Percentiles rank a stretch among this genome's conserved stretches.
These are phyloP conservation scores for Catostylus mosaicus DNA, from an alignment of 30 jellyfish, hydroid and myxozoan genomes.

Conservation along the genomic window DNA sequence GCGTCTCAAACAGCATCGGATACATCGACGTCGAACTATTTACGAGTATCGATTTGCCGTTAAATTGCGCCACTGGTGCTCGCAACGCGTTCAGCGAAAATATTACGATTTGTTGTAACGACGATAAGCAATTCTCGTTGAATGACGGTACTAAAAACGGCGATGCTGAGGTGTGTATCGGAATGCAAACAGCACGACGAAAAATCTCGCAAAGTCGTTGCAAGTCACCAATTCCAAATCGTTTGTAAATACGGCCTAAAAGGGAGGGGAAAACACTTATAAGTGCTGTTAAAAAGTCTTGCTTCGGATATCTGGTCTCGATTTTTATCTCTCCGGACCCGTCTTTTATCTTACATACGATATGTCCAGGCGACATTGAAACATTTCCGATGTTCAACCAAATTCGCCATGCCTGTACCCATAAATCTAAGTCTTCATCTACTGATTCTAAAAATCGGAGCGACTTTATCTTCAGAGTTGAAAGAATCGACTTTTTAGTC, in stretches of 20 bases:
- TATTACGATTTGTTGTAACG: constrained; percentile 82
- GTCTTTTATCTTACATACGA: constrained; percentile 72
- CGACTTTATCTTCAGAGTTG: constrained; percentile 42
- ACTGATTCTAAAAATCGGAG: constrained; percentile 49
- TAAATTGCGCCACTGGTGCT: constrained; percentile 66
- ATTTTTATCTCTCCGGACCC: constrained; percentile 57
- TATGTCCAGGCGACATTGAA: constrained; percentile 76
- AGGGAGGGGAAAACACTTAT: constrained; percentile 89
- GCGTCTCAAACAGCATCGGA: constrained; percentile 71
- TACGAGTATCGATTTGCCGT: constrained; percentile 59
- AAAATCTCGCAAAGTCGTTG: constrained; percentile 84
- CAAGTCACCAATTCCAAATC: constrained; percentile 95
- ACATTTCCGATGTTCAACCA: constrained; percentile 90
- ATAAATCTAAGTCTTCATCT: constrained; percentile 81
- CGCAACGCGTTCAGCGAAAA: constrained; percentile 58
- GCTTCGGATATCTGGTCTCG: constrained; percentile 82
- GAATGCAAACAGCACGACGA: constrained; percentile 83
- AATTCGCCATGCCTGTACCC: constrained; percentile 97
- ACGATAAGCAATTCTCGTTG: constrained; percentile 87
- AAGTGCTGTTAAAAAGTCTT: constrained; percentile 84
- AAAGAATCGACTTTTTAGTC: constrained; percentile 10
- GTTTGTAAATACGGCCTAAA: constrained; percentile 79
- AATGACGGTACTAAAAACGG: constrained; percentile 85
- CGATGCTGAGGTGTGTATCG: constrained; percentile 91
- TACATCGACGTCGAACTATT: constrained; percentile 80